Base-by-base conservation (phyloP, 2,888 invertebrate genomes). In the Coronaproctus castanopsis region DNA sequence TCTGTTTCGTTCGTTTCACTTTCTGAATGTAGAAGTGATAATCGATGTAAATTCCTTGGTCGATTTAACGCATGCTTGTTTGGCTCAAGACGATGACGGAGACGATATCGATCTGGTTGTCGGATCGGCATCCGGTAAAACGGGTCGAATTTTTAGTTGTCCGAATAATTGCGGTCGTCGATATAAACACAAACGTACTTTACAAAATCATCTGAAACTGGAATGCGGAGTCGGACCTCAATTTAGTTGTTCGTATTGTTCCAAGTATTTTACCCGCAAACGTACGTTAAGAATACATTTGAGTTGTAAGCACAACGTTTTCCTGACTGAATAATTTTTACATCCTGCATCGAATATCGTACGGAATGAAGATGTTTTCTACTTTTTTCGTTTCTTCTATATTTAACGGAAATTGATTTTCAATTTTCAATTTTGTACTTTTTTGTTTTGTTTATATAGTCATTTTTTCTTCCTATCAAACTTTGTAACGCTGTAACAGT, bases 241-340 rank as follows among this genome's bases (percentile, higher is more conserved):
- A 60, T 70, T 69, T 61, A 62, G 59, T 3, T 70, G 70, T 55
- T 67, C 66, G 5, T 61, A 65, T 21, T 70, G 70, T 60, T 57
- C 65, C 49, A 70, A 70, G 65, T 68, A 68, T 54, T 68, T 69
- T 52, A 71, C 71, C 57, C 67, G 70, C 58, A 64, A 69, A 68
- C 64, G 67, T 61, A 61, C 58, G 54, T 62, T 62, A 60, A 64
- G 56, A 62, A 49, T 61, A 21, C 63, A 63, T 52, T 54, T 63
- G 52, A 58, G 53, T 22, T 51, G 63, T 22, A 62, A 56, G 36
- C 62, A 63, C 50, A 52, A 60, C 20, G 21, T 57, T 54, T 10
- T 52, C 3, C n/a, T 52, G 8, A n/a, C 5, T 5, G 36, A 36
- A 36, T 36, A 36, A 36, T 5, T 36, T 36, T 36, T n/a, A n/a